Evolutionary conservation across 2,888 invertebrate genomes (phyloP).

Genomic region (Drosophila gaucha): DNA sequence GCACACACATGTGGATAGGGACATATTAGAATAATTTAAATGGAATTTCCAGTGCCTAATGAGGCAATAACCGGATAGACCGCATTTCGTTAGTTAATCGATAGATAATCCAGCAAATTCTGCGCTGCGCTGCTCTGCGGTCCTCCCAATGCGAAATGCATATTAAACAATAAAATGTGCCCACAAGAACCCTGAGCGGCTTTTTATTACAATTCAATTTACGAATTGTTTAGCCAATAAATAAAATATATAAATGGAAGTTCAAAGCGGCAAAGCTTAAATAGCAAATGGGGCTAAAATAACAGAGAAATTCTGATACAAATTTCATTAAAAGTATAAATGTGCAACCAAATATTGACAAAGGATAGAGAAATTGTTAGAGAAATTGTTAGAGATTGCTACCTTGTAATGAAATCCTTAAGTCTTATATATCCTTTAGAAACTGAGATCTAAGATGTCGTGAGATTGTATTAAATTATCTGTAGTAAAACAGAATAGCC

Average conservation of each 20-base stretch:
- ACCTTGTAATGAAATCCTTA: too few species aligned
- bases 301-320: not conserved
- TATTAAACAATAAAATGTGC: slow-evolving; percentile 20
- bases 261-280: too few species aligned
- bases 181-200: not conserved
- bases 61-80: slow-evolving; percentile 46
- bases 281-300: not conserved
- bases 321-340: not conserved
- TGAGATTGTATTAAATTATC: too few species aligned
- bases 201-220: slow-evolving; percentile 31
- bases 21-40: slow-evolving; percentile 36
- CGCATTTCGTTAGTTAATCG: slow-evolving; percentile 60
- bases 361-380: too few species aligned
- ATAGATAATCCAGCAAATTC: slow-evolving; percentile 38
- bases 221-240: slow-evolving; percentile 3
- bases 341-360: too few species aligned
- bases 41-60: slow-evolving; percentile 59
- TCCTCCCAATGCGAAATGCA: slow-evolving; percentile 6
- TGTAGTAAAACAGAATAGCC: too few species aligned
- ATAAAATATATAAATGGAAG: not conserved
- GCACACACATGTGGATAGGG: not conserved
- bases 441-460: too few species aligned
- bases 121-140: slow-evolving; percentile 16
- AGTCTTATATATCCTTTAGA: too few species aligned
- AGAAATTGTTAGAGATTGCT: too few species aligned